phyloP scores from a whole-genome alignment of 2,113 vertebrate species.

The Myotis davidii region DNA sequence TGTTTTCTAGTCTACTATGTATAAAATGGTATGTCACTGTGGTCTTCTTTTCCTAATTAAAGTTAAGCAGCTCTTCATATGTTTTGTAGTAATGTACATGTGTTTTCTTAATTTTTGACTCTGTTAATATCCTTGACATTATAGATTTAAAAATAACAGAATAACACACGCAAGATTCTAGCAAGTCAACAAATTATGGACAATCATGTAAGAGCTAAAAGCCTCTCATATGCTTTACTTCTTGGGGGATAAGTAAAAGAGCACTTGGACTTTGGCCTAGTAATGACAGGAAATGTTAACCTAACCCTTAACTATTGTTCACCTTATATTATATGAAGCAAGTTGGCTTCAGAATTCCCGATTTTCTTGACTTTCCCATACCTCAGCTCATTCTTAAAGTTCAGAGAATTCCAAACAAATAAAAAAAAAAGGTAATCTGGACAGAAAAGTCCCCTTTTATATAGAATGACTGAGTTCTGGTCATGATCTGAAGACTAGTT shows the following conservation, averaged over 20 bases:
- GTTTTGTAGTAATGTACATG: not conserved
- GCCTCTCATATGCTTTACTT: not conserved
- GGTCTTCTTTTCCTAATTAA: not conserved
- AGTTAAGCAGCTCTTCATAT: not conserved
- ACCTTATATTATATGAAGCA: not conserved
- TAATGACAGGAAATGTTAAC: not conserved
- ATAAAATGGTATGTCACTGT: not conserved
- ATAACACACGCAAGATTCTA: not conserved
- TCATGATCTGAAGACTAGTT: not conserved
- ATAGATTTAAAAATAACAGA: not conserved
- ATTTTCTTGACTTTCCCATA: not conserved
- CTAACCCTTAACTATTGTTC: not conserved
- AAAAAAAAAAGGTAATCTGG: not conserved
- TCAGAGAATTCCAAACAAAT: not conserved
- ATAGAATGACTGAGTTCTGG: not conserved
- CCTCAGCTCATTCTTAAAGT: not conserved
- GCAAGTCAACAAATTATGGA: not conserved
- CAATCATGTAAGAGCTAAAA: not conserved
- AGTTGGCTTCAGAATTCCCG: not conserved
- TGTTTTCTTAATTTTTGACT: not conserved
- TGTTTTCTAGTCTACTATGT: not conserved
- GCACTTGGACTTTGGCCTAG: not conserved
- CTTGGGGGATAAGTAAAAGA: not conserved
- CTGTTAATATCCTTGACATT: not conserved
- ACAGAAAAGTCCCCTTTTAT: not conserved